phyloP scores from a whole-genome alignment of 2,888 invertebrate species.

The Drosophila algonquin region DNA sequence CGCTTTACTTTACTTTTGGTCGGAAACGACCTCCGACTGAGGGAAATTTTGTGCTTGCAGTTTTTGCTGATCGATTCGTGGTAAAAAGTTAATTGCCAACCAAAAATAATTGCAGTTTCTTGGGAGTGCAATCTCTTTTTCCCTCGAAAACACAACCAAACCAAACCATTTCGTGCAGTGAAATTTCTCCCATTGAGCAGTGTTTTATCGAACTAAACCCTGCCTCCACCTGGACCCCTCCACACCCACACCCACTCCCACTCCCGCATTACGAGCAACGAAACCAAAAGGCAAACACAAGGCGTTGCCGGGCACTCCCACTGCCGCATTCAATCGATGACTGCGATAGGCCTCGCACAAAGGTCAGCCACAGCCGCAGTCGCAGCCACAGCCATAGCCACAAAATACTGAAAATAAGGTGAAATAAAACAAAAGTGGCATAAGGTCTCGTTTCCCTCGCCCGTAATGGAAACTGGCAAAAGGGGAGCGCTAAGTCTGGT shows the following conservation, averaged over 20 bases:
- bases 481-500: conserved; percentile 30
- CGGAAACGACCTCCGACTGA: neutral
- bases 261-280: conserved; percentile 42
- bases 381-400: neutral
- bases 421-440: conserved; percentile 61
- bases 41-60: conserved; percentile 38
- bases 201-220: conserved; percentile 33
- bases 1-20: neutral
- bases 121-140: conserved; percentile 20
- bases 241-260: conserved; percentile 16
- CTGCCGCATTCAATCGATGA: conserved; percentile 59
- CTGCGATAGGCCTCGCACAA: conserved; percentile 57
- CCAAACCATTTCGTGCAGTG: conserved; percentile 55
- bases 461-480: conserved; percentile 50
- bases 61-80: conserved; percentile 15
- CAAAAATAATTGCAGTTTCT: conserved; percentile 10
- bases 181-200: conserved; percentile 52
- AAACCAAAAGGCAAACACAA: conserved; percentile 66
- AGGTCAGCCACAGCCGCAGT: conserved; percentile 57
- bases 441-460: conserved; percentile 50
- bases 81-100: conserved; percentile 18
- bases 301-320: conserved; percentile 70
- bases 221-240: neutral
- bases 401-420: conserved; percentile 28
- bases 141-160: neutral